These are phyloP conservation scores for Poeciliopsis prolifica DNA, from an alignment of 2,113 vertebrate genomes.

Conservation along the genomic window DNA sequence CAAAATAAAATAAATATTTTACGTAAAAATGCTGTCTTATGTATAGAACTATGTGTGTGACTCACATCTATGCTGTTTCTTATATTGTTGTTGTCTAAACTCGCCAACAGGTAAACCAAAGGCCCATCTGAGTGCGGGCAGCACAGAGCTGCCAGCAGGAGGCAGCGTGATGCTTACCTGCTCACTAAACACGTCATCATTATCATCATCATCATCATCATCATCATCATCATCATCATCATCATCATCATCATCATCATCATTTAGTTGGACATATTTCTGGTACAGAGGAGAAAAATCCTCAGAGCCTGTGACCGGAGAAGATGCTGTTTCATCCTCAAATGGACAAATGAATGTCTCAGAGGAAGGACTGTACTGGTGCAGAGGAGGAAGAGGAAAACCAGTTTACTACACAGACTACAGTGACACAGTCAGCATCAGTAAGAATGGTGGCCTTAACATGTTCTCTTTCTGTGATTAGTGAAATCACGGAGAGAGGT, in stretches of 20 bases:
- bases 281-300: conserved; percentile 14
- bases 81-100: neutral
- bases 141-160: neutral
- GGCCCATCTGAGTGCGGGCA: neutral
- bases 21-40: no score
- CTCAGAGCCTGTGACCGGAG: neutral
- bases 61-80: no score
- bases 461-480: no score
- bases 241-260: neutral
- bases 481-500: no score
- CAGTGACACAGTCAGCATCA: neutral
- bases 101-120: neutral
- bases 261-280: conserved; percentile 14
- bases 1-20: no score
- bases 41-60: no score
- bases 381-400: conserved; percentile 35
- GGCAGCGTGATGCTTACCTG: neutral
- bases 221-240: neutral
- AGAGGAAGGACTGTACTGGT: conserved; percentile 30
- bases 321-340: neutral
- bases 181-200: conserved; percentile 2
- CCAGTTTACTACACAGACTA: neutral
- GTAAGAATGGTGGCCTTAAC: no score
- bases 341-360: conserved; percentile 14
- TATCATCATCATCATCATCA: neutral